Conservation (phyloP, 2,888 invertebrate genomes). For the Diarsia brunnea region DNA sequence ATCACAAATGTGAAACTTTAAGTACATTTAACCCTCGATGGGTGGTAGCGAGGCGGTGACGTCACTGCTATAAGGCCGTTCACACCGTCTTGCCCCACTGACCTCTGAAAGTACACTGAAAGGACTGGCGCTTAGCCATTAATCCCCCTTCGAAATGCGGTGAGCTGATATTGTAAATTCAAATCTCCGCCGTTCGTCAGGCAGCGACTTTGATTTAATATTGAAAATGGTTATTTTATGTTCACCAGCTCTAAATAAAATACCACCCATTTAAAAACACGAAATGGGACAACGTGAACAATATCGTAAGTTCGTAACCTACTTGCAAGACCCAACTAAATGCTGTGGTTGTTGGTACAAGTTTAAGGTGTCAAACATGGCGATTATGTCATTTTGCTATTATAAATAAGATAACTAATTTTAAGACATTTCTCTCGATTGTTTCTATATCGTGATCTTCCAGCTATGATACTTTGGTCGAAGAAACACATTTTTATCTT, state of each 20-base stretch:
- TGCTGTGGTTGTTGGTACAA: not conserved
- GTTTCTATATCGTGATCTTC: not conserved
- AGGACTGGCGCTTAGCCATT: conserved; percentile 65
- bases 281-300: not conserved
- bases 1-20: conserved; percentile 59
- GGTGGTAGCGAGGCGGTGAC: conserved; percentile 69
- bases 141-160: conserved; percentile 61
- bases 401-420: not conserved
- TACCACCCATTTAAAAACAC: not conserved
- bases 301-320: not conserved
- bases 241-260: conserved; percentile 14
- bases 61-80: conserved; percentile 75
- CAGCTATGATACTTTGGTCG: not conserved
- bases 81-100: conserved; percentile 76
- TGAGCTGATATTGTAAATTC: conserved; percentile 60
- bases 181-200: conserved; percentile 46
- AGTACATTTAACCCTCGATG: conserved; percentile 65
- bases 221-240: conserved; percentile 41
- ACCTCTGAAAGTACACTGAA: conserved; percentile 68
- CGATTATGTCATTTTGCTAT: not conserved
- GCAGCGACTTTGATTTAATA: conserved; percentile 35
- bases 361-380: not conserved
- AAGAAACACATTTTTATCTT: not conserved
- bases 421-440: not conserved
- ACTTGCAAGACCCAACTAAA: not conserved